These are phyloP conservation scores for Trichomalopsis sarcophagae DNA, from an alignment of 1,140 invertebrate species.

Conservation along the genomic window DNA sequence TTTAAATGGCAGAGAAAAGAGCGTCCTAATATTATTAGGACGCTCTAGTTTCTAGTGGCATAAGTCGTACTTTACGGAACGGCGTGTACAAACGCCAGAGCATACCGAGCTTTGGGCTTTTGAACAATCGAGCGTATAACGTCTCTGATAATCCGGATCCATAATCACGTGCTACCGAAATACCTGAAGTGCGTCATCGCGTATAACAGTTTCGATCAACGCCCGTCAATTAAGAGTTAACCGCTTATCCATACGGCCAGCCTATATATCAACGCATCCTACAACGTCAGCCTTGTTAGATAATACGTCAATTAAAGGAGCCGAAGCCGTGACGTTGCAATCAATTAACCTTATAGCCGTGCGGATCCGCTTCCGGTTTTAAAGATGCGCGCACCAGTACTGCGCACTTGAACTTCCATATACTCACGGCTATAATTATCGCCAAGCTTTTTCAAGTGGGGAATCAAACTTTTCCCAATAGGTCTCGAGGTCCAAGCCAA, in stretches of 20 bases:
- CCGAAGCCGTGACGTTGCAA: slow-evolving; percentile 3
- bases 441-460: too few species aligned
- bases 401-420: too few species aligned
- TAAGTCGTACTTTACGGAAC: too few species aligned
- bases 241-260: background rate
- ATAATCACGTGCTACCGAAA: background rate
- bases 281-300: background rate
- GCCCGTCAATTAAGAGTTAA: slow-evolving; percentile 35
- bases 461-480: too few species aligned
- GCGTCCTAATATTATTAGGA: too few species aligned
- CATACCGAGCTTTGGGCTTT: background rate
- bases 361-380: background rate
- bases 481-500: background rate
- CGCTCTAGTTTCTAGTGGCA: too few species aligned
- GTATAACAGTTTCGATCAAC: slow-evolving; percentile 38
- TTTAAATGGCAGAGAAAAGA: too few species aligned
- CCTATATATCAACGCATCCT: background rate
- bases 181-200: slow-evolving; percentile 24
- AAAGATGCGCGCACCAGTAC: background rate
- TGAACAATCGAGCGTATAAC: background rate
- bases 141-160: background rate
- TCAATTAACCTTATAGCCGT: slow-evolving; percentile 25
- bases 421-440: too few species aligned
- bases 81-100: too few species aligned
- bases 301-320: slow-evolving; percentile 23